Percentiles rank a stretch among this genome's conserved stretches.
These are phyloP conservation scores for Quadriops clusia DNA, from an alignment of 2,888 invertebrate genomes.

Conservation along the genomic window DNA sequence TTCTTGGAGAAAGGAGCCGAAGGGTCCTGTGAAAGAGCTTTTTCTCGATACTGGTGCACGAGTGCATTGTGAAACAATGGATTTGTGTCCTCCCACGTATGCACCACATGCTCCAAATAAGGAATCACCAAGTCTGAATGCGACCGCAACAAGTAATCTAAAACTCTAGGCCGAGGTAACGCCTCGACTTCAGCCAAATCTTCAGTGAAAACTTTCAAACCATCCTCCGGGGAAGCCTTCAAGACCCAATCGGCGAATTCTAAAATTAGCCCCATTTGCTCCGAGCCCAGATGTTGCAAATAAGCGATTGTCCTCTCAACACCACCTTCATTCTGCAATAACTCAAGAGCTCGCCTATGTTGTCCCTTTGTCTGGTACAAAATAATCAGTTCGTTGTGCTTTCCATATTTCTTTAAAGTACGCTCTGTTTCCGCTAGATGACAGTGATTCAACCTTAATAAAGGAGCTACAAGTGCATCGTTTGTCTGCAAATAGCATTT, in stretches of 20 bases:
- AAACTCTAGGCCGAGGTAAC: slow-evolving; percentile 75
- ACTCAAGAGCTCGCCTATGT: slow-evolving; percentile 81
- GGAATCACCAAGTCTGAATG: slow-evolving; percentile 76
- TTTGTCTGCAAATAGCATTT: slow-evolving; percentile 97
- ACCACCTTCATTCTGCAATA: slow-evolving; percentile 72
- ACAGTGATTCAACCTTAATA: slow-evolving; percentile 84
- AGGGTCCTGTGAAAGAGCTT: slow-evolving; percentile 34
- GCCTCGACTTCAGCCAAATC: slow-evolving; percentile 79
- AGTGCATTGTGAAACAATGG: slow-evolving; percentile 83
- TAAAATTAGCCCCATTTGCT: slow-evolving; percentile 65
- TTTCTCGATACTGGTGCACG: slow-evolving; percentile 79
- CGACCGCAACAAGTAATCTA: slow-evolving; percentile 77
- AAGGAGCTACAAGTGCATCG: slow-evolving; percentile 84
- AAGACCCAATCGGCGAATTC: slow-evolving; percentile 92
- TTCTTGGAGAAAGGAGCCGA: slow-evolving; percentile 41
- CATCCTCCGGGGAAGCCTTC: slow-evolving; percentile 74
- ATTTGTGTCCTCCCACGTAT: slow-evolving; percentile 77
- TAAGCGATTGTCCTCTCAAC: slow-evolving; percentile 79
- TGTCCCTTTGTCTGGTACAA: slow-evolving; percentile 90
- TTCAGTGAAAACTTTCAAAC: slow-evolving; percentile 73
- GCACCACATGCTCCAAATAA: slow-evolving; percentile 90
- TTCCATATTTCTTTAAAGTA: slow-evolving; percentile 73
- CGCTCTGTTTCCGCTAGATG: slow-evolving; percentile 89
- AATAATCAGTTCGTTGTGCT: slow-evolving; percentile 87
- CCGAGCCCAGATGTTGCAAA: slow-evolving; percentile 65